These are phyloP conservation scores for Hydrophis major DNA, from an alignment of 2,797 vertebrate species.

Conservation along the genomic window DNA sequence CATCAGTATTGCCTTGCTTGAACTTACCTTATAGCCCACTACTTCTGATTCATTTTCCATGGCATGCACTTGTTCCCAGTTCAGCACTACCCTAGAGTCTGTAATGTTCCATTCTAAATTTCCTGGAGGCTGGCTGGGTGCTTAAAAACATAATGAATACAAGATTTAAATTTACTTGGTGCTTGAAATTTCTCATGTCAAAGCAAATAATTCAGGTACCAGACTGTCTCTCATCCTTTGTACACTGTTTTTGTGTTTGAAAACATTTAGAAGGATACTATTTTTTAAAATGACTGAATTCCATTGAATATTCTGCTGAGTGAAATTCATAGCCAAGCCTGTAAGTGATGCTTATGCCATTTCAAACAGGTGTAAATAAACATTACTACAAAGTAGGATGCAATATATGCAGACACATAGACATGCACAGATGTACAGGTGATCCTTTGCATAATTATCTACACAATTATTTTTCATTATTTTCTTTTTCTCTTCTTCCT, in stretches of 20 bases:
- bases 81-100: slow-evolving; percentile 84
- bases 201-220: slow-evolving; percentile 42
- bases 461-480: not conserved
- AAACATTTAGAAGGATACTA: slow-evolving; percentile 26
- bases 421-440: not conserved
- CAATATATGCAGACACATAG: not conserved
- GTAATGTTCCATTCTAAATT: slow-evolving; percentile 91
- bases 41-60: slow-evolving; percentile 91
- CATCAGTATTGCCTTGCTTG: not conserved
- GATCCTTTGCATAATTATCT: not conserved
- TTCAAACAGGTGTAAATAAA: not conserved
- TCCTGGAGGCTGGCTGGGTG: slow-evolving; percentile 87
- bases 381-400: not conserved
- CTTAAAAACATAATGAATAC: slow-evolving; percentile 70
- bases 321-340: not conserved
- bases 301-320: not conserved
- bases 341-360: not conserved
- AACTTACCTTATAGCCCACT: slow-evolving; percentile 88
- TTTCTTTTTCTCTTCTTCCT: not conserved
- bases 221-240: slow-evolving; percentile 16
- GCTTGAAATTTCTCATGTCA: slow-evolving; percentile 31
- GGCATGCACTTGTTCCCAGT: slow-evolving; percentile 90
- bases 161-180: slow-evolving; percentile 30
- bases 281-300: slow-evolving; percentile 15
- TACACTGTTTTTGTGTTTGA: slow-evolving; percentile 1